phyloP scores from a whole-genome alignment of 2,888 invertebrate genomes.

The Drosophila neotestacea region DNA sequence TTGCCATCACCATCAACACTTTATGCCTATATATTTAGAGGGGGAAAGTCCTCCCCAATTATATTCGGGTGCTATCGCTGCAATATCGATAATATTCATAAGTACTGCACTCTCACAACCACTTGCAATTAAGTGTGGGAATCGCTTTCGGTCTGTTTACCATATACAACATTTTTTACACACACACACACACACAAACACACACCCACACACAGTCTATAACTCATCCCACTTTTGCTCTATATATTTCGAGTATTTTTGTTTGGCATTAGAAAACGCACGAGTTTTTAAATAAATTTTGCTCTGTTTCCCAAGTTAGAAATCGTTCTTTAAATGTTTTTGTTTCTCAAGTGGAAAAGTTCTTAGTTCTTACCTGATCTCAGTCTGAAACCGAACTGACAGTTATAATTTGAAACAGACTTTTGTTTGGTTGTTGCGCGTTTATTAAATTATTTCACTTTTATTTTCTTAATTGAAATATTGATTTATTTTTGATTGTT shows the following conservation, averaged over 20 bases:
- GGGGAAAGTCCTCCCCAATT: neutral
- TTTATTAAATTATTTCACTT: neutral
- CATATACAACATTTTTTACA: neutral
- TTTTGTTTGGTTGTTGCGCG: neutral
- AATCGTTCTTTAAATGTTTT: neutral
- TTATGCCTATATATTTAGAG: neutral
- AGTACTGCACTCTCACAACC: conserved; percentile 2
- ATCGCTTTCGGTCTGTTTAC: neutral
- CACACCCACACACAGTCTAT: neutral
- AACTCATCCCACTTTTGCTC: neutral
- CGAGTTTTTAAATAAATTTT: conserved; percentile 5
- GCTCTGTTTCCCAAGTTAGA: neutral
- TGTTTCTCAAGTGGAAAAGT: neutral
- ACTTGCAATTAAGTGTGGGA: neutral
- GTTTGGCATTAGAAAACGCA: neutral
- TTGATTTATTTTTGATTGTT: neutral
- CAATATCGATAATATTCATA: conserved; percentile 5
- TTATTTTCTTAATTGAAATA: neutral
- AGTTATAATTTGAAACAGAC: neutral
- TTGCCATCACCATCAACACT: conserved; percentile 19
- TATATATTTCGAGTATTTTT: conserved; percentile 7
- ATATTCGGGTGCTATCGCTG: neutral
- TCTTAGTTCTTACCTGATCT: conserved; percentile 4
- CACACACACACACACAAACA: neutral
- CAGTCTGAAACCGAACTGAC: neutral